These are phyloP conservation scores for Stratiomys singularior DNA, from an alignment of 2,888 invertebrate species.

Conservation along the genomic window DNA sequence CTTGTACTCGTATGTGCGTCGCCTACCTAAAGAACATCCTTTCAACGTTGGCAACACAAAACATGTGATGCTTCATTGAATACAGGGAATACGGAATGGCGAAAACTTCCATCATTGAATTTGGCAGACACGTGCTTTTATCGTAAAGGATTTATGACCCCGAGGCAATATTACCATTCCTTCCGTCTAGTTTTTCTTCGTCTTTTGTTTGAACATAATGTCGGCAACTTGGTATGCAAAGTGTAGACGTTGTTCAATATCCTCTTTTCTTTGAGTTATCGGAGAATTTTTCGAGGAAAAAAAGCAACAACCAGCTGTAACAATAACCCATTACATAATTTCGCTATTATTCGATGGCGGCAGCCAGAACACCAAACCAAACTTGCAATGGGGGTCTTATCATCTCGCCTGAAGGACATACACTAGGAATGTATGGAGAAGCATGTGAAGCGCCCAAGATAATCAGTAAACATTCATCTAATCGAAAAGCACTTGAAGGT, in stretches of 20 bases:
- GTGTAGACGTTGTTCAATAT: neutral
- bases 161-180: neutral
- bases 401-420: neutral
- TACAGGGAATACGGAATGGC: neutral
- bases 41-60: neutral
- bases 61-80: neutral
- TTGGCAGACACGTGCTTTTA: neutral
- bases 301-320: neutral
- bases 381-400: too few relatives aligned
- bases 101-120: conserved; percentile 9
- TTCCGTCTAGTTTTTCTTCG: neutral
- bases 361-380: neutral
- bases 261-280: neutral
- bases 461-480: conserved; percentile 39
- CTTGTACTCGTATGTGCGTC: too few relatives aligned
- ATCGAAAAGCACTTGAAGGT: conserved; percentile 42
- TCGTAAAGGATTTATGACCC: conserved; percentile 25
- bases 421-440: neutral
- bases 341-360: neutral
- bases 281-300: neutral
- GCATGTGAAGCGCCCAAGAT: conserved; percentile 21
- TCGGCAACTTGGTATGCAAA: conserved; percentile 17
- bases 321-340: conserved; percentile 36
- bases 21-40: too few relatives aligned
- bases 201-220: neutral